A percentile compares a stretch with the other conserved stretches of the same genome.
These are phyloP conservation scores for Lepidostoma basale DNA, from an alignment of 1,140 invertebrate species.

Conservation along the genomic window DNA sequence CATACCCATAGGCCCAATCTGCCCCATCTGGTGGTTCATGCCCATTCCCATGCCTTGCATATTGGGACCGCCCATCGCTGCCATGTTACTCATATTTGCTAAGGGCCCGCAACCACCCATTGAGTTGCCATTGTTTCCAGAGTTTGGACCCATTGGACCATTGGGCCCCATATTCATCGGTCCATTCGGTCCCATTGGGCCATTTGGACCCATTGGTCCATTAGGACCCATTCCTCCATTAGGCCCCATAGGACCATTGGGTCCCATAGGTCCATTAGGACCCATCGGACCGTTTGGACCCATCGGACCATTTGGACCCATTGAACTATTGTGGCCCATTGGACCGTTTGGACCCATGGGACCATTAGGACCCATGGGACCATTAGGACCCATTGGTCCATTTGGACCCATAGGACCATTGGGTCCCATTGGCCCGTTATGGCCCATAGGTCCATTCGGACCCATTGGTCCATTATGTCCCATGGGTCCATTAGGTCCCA, in stretches of 20 bases:
- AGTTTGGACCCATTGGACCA: conserved; percentile 60
- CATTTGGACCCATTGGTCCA: conserved; percentile 63
- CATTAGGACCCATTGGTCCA: conserved; percentile 50
- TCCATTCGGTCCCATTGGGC: conserved; percentile 63
- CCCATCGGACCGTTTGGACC: conserved; percentile 64
- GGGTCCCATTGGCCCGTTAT: conserved; percentile 63
- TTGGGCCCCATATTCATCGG: conserved; percentile 59
- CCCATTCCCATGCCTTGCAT: conserved; percentile 64
- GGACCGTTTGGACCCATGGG: conserved; percentile 62
- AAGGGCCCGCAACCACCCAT: conserved; percentile 66
- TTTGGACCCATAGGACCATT: conserved; percentile 58
- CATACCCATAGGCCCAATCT: conserved; percentile 68
- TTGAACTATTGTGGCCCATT: conserved; percentile 64
- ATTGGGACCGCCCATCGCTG: conserved; percentile 64
- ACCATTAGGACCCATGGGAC: conserved; percentile 56
- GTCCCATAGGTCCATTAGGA: conserved; percentile 63
- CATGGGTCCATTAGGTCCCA: conserved; percentile 49
- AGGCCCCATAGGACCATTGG: conserved; percentile 61
- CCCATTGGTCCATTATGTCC: conserved; percentile 57
- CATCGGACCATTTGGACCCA: conserved; percentile 63
- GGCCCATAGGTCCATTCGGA: conserved; percentile 61
- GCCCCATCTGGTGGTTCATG: conserved; percentile 61
- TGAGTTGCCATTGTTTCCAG: conserved; percentile 60
- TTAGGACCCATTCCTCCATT: conserved; percentile 62
- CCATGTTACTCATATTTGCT: conserved; percentile 67